Percentiles rank a stretch among this genome's conserved stretches.
Conservation (phyloP, 1,140 invertebrate genomes). For the Cotesia typhae region DNA sequence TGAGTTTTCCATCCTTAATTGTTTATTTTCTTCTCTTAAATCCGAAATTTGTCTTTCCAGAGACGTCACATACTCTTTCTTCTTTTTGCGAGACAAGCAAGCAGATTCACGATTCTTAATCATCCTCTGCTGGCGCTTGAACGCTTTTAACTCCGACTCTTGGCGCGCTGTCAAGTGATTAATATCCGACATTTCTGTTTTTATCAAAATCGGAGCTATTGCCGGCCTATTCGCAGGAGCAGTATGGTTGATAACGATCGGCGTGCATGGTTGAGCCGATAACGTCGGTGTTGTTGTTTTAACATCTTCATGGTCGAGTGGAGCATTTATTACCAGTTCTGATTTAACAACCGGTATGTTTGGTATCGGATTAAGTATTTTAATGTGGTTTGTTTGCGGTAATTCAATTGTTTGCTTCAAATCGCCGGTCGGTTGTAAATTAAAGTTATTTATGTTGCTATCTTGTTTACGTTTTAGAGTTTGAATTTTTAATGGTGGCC, state of each 20-base stretch:
- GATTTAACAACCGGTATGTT: constrained; percentile 40
- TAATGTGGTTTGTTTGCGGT: constrained; percentile 39
- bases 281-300: neutral
- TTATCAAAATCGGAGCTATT: constrained; percentile 53
- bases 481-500: constrained; percentile 49
- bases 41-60: constrained; percentile 78
- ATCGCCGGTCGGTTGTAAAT: constrained; percentile 28
- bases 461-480: constrained; percentile 40
- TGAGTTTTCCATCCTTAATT: constrained; percentile 70
- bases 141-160: constrained; percentile 65
- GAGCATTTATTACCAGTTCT: constrained; percentile 7
- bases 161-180: constrained; percentile 46
- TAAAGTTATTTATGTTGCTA: constrained; percentile 40
- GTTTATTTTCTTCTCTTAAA: constrained; percentile 77
- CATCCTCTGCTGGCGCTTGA: constrained; percentile 88
- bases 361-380: constrained; percentile 44
- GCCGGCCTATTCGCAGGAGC: constrained; percentile 45
- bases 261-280: constrained; percentile 33
- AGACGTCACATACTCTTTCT: constrained; percentile 87
- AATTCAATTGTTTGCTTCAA: constrained; percentile 4
- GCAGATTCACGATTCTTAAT: constrained; percentile 92
- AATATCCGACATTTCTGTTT: constrained; percentile 51
- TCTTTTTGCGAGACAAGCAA: constrained; percentile 88
- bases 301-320: neutral
- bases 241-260: constrained; percentile 48